Base-by-base conservation (phyloP, 1,140 invertebrate genomes). In the Cylas formicarius region DNA sequence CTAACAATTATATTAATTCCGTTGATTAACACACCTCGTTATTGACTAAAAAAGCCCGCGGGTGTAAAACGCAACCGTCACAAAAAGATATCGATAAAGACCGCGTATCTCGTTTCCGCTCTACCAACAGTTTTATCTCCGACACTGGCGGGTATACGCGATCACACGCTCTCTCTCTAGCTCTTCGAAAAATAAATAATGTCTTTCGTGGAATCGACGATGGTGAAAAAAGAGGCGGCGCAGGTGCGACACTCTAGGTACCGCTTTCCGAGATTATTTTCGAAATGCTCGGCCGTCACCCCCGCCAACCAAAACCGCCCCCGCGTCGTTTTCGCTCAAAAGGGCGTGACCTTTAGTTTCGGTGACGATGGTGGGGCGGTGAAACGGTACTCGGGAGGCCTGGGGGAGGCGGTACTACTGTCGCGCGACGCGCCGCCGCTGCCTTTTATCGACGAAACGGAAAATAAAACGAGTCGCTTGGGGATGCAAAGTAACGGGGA, bases 231-330 rank as follows among this genome's bases (percentile, higher is more conserved):
- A n/a, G 28, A 9, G 4, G 26, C 27, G 8, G 22, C 35, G 13
- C 14, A 35, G 8, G 10, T 23, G 9, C 8, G 23, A 21, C 9
- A 29, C 7, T 16, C 23, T 9, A 38, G 21, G 17, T 40, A 50
- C 17, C 23, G 9, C 11, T 50, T 44, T 32, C 32, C 22, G 7
- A 44, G 38, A 37, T 28, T n/a, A n/a, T n/a, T 24, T 19, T 16
- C 35, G 9, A 55, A 48, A 35, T 28, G 36, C 19, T 38, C 42
- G 8, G 43, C 52, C 14, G 50, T 44, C 9, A 49, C 53, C 8
- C 18, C 35, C 26, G 22, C 34, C 10, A 35, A 44, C 35, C 22
- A 26, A 21, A 33, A 41, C 9, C 41, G 35, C 31, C 48, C 48
- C 5, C 29, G 43, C 23, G 34, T 44, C 1, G 32, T 46, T 33